phyloP scores from a whole-genome alignment of 2,797 vertebrate species.

The Pseudomugil gertrudae region DNA sequence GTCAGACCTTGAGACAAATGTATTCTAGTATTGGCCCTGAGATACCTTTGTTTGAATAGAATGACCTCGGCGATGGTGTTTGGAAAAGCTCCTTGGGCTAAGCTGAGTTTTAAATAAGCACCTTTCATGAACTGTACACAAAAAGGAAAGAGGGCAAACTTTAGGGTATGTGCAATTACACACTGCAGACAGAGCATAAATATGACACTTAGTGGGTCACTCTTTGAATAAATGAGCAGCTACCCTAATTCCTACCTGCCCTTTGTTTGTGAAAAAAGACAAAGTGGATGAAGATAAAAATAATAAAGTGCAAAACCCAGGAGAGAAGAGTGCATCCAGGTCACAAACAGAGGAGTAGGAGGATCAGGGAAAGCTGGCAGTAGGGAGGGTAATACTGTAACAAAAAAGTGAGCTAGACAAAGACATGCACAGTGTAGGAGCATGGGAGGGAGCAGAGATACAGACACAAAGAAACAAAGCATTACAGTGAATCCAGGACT shows the following conservation, averaged over 20 bases:
- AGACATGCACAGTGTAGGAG: constrained; percentile 37
- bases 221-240: constrained; percentile 49
- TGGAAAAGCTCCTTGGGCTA: constrained; percentile 62
- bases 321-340: constrained; percentile 63
- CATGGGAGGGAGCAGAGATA: constrained; percentile 42
- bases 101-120: constrained; percentile 69
- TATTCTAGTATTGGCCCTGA: constrained; percentile 49
- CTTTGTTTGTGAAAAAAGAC: constrained; percentile 60
- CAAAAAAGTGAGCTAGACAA: constrained; percentile 72
- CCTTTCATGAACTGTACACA: constrained; percentile 63
- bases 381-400: constrained; percentile 52
- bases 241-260: constrained; percentile 59
- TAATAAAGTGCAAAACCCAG: constrained; percentile 72
- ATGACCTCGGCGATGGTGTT: constrained; percentile 51
- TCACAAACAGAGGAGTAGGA: constrained; percentile 57
- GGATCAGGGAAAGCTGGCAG: constrained; percentile 36
- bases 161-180: constrained; percentile 62
- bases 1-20: constrained; percentile 67
- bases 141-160: constrained; percentile 52
- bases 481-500: constrained; percentile 22
- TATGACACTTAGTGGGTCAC: constrained; percentile 43
- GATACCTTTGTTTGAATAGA: constrained; percentile 67
- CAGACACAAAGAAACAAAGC: constrained; percentile 79
- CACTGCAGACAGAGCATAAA: constrained; percentile 50
- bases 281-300: constrained; percentile 51